Conservation (phyloP, 2,797 vertebrate species). For the Acanthis flammea region DNA sequence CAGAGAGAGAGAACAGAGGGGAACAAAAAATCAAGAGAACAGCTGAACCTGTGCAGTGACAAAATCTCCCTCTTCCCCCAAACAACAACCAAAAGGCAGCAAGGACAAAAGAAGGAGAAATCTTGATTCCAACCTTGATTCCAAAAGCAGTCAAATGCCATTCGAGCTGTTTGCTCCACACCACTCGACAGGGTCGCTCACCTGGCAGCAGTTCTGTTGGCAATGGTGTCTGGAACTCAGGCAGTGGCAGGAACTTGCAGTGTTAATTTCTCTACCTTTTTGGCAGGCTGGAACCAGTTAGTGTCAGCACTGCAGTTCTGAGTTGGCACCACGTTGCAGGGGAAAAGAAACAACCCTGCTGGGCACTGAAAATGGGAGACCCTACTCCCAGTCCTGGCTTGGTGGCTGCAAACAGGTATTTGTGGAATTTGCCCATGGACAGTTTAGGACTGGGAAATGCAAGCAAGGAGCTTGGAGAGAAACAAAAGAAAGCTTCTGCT, state of each 20-base stretch:
- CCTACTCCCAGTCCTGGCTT: background rate
- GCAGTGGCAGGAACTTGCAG: background rate
- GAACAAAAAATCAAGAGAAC: background rate
- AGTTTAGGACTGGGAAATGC: background rate
- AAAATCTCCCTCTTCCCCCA: background rate
- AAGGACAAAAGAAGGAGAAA: background rate
- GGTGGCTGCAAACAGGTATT: background rate
- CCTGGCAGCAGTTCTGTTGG: fast-evolving
- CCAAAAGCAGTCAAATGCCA: background rate
- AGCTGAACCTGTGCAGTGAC: background rate
- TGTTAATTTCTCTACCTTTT: background rate
- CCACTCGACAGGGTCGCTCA: fast-evolving
- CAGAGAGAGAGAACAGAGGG: background rate
- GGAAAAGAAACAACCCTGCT: background rate
- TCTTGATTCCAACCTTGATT: too few relatives aligned
- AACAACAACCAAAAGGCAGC: background rate
- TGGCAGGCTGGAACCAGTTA: fast-evolving
- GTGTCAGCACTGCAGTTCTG: background rate
- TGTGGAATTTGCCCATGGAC: background rate
- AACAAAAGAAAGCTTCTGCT: background rate
- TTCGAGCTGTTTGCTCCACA: fast-evolving
- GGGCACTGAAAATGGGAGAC: fast-evolving
- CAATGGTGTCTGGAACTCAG: fast-evolving
- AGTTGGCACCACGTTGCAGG: background rate
- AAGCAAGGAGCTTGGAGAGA: background rate